Conservation (phyloP, 2,797 vertebrate species). For the Sternarchorhynchus goeldii region DNA sequence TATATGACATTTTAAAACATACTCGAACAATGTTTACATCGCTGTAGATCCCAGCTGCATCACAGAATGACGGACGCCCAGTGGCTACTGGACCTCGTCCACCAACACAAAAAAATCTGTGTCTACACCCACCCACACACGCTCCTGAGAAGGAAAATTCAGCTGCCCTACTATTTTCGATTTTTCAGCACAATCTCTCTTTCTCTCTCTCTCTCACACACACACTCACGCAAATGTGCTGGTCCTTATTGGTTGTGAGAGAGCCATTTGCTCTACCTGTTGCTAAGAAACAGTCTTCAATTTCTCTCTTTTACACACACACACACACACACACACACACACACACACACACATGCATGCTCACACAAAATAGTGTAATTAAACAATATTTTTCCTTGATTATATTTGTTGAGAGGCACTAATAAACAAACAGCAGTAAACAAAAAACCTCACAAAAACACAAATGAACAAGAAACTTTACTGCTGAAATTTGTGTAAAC, state of each 20-base stretch:
- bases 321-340: neutral
- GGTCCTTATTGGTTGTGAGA: slow-evolving; percentile 16
- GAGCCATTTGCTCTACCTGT: slow-evolving; percentile 37
- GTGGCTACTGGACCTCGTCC: too few relatives aligned
- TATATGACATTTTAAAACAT: too few relatives aligned
- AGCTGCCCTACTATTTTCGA: too few relatives aligned
- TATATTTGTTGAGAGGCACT: neutral
- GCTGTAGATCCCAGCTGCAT: too few relatives aligned
- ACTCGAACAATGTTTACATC: too few relatives aligned
- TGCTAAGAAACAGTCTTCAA: slow-evolving; percentile 46
- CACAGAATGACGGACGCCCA: too few relatives aligned
- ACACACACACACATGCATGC: neutral
- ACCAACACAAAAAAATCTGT: too few relatives aligned
- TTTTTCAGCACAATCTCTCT: neutral
- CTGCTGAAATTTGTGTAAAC: too few relatives aligned
- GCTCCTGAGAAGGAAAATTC: too few relatives aligned
- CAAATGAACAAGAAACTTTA: too few relatives aligned
- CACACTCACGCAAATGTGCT: neutral
- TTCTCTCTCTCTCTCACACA: slow-evolving; percentile 2
- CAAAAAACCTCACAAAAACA: too few relatives aligned
- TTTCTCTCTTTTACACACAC: neutral
- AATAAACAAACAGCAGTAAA: neutral
- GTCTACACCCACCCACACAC: too few relatives aligned
- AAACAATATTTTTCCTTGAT: neutral
- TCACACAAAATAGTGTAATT: neutral